Evolutionary conservation across 64 coral and sea anemone species (phyloP), one percentile per base, ranked within the genome.

Genomic region (Astreopora myriophthalma): DNA sequence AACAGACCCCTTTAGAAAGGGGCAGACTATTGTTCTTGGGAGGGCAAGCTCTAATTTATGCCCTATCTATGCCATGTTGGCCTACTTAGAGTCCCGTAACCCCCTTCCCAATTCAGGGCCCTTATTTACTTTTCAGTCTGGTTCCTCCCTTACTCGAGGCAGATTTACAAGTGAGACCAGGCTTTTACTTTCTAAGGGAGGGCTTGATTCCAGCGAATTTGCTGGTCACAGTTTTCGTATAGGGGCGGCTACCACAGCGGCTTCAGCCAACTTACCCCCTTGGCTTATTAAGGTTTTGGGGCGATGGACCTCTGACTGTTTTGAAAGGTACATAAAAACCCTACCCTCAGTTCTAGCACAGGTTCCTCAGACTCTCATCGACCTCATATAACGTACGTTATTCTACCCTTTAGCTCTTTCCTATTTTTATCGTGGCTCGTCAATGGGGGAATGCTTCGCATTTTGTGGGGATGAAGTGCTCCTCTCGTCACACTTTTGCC

Each of bases 161-260:
- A 76, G 34, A 63, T 63, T 78, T 24, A 78, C 73, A 39, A 89
- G n/a, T 44, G 3, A 44, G 40, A 44, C 72, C 57, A 6, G 48
- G 19, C 51, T 34, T 16, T 73, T 89, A 17, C 71, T 89, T 22
- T 34, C 27, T 8, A 44, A 44, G 40, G 40, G 40, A 44, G 40
- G 40, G 40, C 40, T 44, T 44, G 11, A 44, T 44, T 34, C 48
- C 20, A 22, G 8, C 31, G 60, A 89, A 19, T 89, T 35, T 64
- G 87, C 73, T 38, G 87, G 87, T 66, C 87, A 89, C 39, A 89
- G 71, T 78, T 79, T 77, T 46, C 16, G 87, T n/a, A 89, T 89
- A 5, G 0, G 40, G 6, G 40, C 39, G 11, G 40, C 1, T 44
- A 44, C 40, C 40, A 44, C 40, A 44, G 87, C 71, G 28, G 87